These are phyloP conservation scores for Crocuta crocuta DNA, from an alignment of 2,113 vertebrate genomes.

Conservation along the genomic window DNA sequence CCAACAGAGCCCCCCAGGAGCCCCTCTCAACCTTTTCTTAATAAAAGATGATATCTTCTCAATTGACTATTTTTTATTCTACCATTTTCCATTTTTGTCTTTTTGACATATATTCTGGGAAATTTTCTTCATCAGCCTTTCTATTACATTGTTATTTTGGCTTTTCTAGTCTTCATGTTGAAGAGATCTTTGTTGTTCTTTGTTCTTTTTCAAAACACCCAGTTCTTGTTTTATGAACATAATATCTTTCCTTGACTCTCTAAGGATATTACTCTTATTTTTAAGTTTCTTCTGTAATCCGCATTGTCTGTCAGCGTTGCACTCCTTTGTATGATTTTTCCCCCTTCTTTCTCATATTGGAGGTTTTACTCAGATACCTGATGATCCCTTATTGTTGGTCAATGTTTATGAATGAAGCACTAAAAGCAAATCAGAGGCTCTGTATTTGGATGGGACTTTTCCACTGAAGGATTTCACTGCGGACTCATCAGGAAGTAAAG, in stretches of 20 bases:
- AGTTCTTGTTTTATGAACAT: conserved; percentile 9
- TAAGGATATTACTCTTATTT: neutral
- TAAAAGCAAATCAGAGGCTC: neutral
- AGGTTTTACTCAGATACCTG: neutral
- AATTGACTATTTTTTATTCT: neutral
- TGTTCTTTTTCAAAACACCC: neutral
- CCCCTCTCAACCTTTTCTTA: neutral
- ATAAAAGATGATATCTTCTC: neutral
- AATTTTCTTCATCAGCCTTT: neutral
- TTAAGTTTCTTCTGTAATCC: neutral
- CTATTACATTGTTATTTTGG: neutral
- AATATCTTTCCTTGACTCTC: conserved; percentile 31
- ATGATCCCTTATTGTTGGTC: neutral
- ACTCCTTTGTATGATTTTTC: conserved; percentile 23
- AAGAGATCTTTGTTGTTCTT: neutral
- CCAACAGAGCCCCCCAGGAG: no score
- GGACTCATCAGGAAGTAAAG: neutral
- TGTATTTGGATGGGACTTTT: neutral
- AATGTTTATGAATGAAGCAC: neutral
- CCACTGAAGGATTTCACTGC: neutral
- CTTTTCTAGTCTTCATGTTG: neutral
- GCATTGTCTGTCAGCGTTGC: neutral
- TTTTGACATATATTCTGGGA: neutral
- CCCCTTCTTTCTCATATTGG: neutral
- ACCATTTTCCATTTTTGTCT: neutral